Conservation (phyloP, 2,888 invertebrate genomes). For the Onthophagus sagittarius region DNA sequence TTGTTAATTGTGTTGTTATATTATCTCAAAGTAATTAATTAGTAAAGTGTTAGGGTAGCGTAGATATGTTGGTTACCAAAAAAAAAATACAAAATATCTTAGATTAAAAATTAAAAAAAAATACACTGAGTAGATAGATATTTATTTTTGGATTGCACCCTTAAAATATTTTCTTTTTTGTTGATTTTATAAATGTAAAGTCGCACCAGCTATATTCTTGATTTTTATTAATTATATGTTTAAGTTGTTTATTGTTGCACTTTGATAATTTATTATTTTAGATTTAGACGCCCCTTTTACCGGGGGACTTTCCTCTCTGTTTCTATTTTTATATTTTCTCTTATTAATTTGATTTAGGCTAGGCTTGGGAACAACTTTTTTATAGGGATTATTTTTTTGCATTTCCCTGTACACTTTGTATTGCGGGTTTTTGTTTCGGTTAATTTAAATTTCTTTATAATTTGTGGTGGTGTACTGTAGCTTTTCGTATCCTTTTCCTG, state of each 20-base stretch:
- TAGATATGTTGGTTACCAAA: conserved; percentile 8
- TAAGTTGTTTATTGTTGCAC: conserved; percentile 31
- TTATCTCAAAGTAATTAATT: neutral
- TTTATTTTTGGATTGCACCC: neutral
- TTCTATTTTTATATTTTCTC: neutral
- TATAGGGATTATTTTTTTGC: conserved; percentile 29
- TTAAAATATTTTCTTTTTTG: neutral
- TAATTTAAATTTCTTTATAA: conserved; percentile 23
- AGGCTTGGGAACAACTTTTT: conserved; percentile 34
- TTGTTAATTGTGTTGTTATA: conserved; percentile 12
- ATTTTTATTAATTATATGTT: neutral
- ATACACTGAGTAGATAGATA: neutral
- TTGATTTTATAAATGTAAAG: conserved; percentile 10
- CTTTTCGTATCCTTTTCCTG: conserved; percentile 46
- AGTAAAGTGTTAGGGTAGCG: neutral
- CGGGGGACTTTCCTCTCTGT: neutral
- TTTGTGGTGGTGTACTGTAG: conserved; percentile 44
- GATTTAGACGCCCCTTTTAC: neutral
- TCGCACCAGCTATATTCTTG: conserved; percentile 2
- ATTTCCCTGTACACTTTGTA: neutral
- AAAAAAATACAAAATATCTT: neutral
- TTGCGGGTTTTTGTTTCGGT: conserved; percentile 27
- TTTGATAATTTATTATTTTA: conserved; percentile 19
- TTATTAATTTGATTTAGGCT: conserved; percentile 25
- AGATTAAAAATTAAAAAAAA: neutral